Conservation (phyloP, 1,140 invertebrate species). For the Drosophila arawakana region DNA sequence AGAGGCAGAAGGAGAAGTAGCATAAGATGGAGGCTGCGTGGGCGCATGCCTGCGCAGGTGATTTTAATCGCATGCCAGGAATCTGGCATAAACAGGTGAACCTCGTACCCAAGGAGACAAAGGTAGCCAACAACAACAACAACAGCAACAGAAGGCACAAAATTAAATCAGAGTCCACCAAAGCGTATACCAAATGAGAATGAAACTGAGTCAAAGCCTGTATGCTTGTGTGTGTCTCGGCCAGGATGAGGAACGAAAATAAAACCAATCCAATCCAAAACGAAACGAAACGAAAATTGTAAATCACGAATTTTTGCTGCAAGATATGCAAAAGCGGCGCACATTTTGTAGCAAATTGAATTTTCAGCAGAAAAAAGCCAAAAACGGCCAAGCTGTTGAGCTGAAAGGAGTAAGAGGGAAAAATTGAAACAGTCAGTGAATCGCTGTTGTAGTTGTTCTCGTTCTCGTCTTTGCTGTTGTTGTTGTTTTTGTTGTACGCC, state of each 20-base stretch:
- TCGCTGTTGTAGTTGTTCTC: slow-evolving; percentile 1
- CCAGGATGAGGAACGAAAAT: slow-evolving; percentile 57
- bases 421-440: slow-evolving; percentile 31
- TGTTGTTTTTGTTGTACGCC: slow-evolving; percentile 43
- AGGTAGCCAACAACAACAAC: slow-evolving; percentile 33
- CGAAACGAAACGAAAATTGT: slow-evolving; percentile 82
- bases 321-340: slow-evolving; percentile 83
- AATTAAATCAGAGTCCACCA: slow-evolving; percentile 72
- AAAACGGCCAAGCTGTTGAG: slow-evolving; percentile 25
- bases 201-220: not conserved
- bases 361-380: slow-evolving; percentile 75
- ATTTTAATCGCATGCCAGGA: slow-evolving; percentile 84
- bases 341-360: slow-evolving; percentile 84
- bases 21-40: slow-evolving; percentile 55
- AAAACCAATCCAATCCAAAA: slow-evolving; percentile 42
- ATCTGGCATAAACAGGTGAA: slow-evolving; percentile 84
- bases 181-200: slow-evolving; percentile 50
- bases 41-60: slow-evolving; percentile 82
- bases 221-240: slow-evolving; percentile 17
- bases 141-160: slow-evolving; percentile 37
- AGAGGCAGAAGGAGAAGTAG: slow-evolving; percentile 24
- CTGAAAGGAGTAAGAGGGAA: not conserved
- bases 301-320: slow-evolving; percentile 83
- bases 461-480: not conserved
- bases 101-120: slow-evolving; percentile 49